Percentiles rank a stretch among this genome's conserved stretches.
These are phyloP conservation scores for Bubo scandiacus DNA, from an alignment of 2,113 vertebrate species.

Conservation along the genomic window DNA sequence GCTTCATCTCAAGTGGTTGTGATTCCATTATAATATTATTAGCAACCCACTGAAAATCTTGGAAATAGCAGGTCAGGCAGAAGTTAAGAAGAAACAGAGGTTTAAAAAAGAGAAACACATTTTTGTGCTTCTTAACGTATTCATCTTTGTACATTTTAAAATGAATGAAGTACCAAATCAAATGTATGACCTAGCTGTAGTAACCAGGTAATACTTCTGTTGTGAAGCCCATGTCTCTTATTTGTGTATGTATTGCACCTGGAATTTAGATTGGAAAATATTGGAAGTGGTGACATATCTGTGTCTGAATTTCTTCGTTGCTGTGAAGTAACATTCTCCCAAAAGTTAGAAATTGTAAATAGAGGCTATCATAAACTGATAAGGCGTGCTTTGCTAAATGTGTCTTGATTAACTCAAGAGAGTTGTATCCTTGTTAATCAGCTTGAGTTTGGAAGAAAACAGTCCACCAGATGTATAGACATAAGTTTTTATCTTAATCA, in stretches of 20 bases:
- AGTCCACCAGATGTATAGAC: constrained; percentile 54
- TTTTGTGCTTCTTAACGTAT: not conserved
- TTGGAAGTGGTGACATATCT: not conserved
- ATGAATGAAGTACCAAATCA: not conserved
- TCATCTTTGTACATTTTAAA: not conserved
- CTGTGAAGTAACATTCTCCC: not conserved
- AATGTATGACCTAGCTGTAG: not conserved
- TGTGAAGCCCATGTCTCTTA: not conserved
- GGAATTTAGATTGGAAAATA: not conserved
- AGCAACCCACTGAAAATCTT: not conserved
- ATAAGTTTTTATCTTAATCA: constrained; percentile 65
- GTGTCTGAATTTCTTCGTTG: not conserved
- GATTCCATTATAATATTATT: not conserved
- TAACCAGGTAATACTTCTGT: not conserved
- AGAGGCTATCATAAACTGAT: not conserved
- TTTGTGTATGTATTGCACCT: not conserved
- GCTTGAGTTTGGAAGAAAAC: constrained; percentile 51
- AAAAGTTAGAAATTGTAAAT: not conserved
- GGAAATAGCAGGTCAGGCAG: not conserved
- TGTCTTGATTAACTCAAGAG: not conserved
- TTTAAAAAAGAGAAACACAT: not conserved
- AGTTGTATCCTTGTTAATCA: constrained; percentile 24
- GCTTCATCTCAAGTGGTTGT: not conserved
- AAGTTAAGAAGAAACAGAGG: not conserved
- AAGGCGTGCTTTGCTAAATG: not conserved